A percentile compares a stretch with the other conserved stretches of the same genome.
Conservation (phyloP, 2,888 invertebrate genomes). For the Cosmopolites sordidus region DNA sequence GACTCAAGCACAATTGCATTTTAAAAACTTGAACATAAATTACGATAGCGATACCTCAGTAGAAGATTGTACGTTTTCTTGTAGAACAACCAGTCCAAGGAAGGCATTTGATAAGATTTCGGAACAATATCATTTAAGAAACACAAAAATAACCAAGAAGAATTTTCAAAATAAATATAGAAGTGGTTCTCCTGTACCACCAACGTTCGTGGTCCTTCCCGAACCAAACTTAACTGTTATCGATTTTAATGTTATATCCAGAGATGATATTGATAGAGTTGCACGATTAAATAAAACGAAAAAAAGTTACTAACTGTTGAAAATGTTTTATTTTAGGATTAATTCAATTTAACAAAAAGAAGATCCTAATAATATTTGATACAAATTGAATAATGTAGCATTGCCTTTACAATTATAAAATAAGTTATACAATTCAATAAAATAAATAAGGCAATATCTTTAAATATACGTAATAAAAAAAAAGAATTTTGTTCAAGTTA, state of each 20-base stretch:
- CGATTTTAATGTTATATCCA: slow-evolving; percentile 66
- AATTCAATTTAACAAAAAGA: no score
- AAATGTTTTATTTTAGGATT: no score
- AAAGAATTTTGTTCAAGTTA: background rate
- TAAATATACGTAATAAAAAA: background rate
- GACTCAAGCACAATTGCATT: slow-evolving; percentile 52
- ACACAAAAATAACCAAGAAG: slow-evolving; percentile 8
- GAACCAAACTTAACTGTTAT: slow-evolving; percentile 68
- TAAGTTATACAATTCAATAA: no score
- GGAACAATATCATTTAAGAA: slow-evolving; percentile 31
- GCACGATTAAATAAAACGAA: slow-evolving; percentile 31
- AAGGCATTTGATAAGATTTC: slow-evolving; percentile 33
- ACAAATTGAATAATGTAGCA: no score
- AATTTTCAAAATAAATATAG: background rate
- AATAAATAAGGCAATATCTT: background rate
- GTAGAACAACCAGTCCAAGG: slow-evolving; percentile 37
- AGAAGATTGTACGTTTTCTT: slow-evolving; percentile 44
- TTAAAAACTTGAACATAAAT: slow-evolving; percentile 53
- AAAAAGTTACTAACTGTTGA: slow-evolving; percentile 1
- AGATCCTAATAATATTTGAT: background rate
- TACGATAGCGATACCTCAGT: slow-evolving; percentile 54
- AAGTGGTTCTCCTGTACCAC: slow-evolving; percentile 13
- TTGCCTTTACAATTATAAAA: no score
- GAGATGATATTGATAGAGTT: slow-evolving; percentile 36
- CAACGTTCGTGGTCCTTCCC: slow-evolving; percentile 48